Evolutionary conservation across 2,113 vertebrate genomes (phyloP).

Genomic region (Ahaetulla prasina): DNA sequence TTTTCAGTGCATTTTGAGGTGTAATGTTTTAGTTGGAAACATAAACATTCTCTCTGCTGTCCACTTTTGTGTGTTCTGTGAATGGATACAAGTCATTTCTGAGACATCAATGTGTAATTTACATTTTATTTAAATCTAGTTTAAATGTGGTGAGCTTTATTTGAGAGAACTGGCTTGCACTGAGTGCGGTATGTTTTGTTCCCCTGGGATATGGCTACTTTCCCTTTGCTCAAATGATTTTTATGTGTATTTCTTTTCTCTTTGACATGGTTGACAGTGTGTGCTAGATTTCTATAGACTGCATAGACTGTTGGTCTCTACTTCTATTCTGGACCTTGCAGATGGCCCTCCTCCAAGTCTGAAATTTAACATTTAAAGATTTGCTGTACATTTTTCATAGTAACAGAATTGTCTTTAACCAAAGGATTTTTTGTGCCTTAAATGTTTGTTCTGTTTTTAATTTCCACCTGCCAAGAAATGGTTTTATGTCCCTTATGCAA

Average conservation of each 20-base stretch:
- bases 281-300: background rate
- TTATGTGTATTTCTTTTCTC: background rate
- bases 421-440: background rate
- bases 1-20: background rate
- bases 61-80: background rate
- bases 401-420: background rate
- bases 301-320: background rate
- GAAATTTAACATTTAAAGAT: background rate
- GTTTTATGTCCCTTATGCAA: conserved; percentile 6
- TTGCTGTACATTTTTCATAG: background rate
- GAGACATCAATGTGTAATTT: rapidly evolving
- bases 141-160: background rate
- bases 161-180: conserved; percentile 12
- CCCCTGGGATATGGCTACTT: background rate
- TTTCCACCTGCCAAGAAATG: background rate
- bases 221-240: background rate
- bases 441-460: background rate
- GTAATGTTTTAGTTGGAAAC: background rate
- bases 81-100: background rate
- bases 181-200: conserved; percentile 14
- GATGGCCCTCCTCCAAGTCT: background rate
- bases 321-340: background rate
- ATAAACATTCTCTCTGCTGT: no score
- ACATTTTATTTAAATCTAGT: conserved; percentile 2
- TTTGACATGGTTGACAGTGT: background rate